These are phyloP conservation scores for Cantharis rustica DNA, from an alignment of 2,888 invertebrate genomes.

Conservation along the genomic window DNA sequence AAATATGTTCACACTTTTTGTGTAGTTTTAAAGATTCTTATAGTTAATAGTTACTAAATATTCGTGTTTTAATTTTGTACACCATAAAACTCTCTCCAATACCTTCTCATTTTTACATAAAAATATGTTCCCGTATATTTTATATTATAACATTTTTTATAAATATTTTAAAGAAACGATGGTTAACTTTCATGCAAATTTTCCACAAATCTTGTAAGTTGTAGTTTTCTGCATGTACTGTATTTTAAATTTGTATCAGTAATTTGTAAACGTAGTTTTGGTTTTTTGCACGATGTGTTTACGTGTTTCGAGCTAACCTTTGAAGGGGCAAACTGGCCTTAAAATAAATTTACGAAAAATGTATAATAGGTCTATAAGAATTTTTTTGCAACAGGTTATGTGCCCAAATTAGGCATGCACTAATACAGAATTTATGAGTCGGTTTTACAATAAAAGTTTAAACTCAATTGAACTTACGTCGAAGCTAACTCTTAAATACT, in stretches of 20 bases:
- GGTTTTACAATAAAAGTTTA: too few species aligned
- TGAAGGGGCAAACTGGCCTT: neutral
- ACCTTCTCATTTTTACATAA: neutral
- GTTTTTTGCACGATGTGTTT: neutral
- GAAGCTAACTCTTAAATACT: too few species aligned
- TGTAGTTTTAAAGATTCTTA: neutral
- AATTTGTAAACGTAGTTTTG: neutral
- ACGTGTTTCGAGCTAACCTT: neutral
- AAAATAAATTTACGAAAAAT: too few species aligned
- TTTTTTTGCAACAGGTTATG: too few species aligned
- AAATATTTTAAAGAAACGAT: neutral
- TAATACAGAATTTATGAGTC: too few species aligned
- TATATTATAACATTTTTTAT: neutral
- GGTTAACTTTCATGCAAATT: neutral
- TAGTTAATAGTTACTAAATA: neutral
- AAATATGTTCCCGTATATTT: neutral
- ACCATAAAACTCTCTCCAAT: neutral
- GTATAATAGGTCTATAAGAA: too few species aligned
- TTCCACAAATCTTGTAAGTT: neutral
- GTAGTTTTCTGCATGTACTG: neutral
- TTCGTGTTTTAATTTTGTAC: neutral
- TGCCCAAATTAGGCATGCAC: too few species aligned
- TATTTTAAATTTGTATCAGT: neutral
- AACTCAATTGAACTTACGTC: too few species aligned
- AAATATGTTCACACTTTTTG: neutral